These are phyloP conservation scores for Noctilio leporinus DNA, from an alignment of 2,113 vertebrate genomes.

Conservation along the genomic window DNA sequence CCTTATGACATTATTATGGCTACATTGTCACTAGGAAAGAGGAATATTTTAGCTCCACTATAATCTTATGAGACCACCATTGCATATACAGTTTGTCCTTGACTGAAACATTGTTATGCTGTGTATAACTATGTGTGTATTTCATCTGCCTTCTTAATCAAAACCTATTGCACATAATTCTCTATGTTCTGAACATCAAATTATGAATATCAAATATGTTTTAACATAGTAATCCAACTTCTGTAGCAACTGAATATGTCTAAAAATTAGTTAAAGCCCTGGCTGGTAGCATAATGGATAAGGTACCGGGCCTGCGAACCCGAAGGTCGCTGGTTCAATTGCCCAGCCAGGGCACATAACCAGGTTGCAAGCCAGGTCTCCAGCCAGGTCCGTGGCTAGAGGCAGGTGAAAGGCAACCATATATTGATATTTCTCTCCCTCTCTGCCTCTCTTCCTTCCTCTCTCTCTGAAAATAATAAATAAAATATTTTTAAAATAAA, in stretches of 20 bases:
- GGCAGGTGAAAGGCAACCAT: too few relatives aligned
- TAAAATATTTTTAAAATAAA: too few relatives aligned
- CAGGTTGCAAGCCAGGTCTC: too few relatives aligned
- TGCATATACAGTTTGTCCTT: background rate
- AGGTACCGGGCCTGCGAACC: too few relatives aligned
- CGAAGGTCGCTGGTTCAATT: too few relatives aligned
- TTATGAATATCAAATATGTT: conserved; percentile 3
- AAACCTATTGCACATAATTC: background rate
- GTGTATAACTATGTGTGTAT: background rate
- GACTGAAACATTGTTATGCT: background rate
- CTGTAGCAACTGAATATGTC: background rate
- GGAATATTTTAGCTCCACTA: background rate
- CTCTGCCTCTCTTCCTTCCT: too few relatives aligned
- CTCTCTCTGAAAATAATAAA: too few relatives aligned
- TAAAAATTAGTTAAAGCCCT: background rate
- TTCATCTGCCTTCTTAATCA: background rate
- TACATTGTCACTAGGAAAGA: background rate
- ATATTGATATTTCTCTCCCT: too few relatives aligned
- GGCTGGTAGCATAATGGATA: too few relatives aligned
- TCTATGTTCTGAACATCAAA: background rate
- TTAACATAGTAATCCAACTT: background rate
- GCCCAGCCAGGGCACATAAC: too few relatives aligned
- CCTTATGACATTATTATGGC: background rate
- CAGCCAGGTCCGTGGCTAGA: too few relatives aligned
- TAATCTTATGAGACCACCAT: background rate